Conservation (phyloP, 2,888 invertebrate genomes). For the Corbicula japonica region DNA sequence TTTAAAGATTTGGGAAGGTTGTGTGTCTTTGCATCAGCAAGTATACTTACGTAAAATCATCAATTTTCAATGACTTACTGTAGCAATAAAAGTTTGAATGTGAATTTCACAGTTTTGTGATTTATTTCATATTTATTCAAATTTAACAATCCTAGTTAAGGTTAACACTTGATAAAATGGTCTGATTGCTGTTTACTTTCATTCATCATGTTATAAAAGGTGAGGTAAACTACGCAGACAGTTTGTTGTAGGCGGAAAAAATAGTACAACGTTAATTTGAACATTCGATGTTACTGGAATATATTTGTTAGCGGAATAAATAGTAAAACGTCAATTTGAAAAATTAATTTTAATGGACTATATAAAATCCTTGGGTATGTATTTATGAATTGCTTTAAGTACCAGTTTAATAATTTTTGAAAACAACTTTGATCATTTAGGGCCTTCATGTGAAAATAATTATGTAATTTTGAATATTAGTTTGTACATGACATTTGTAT, state of each 20-base stretch:
- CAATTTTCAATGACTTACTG: neutral
- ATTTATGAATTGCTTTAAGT: too few relatives aligned
- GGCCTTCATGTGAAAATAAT: too few relatives aligned
- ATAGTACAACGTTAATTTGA: neutral
- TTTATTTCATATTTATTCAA: slow-evolving; percentile 12
- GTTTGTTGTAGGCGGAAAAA: neutral
- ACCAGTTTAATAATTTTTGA: too few relatives aligned
- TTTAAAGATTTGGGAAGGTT: neutral
- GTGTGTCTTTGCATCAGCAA: neutral
- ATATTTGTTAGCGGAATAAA: neutral
- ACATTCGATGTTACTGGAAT: neutral
- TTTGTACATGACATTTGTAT: too few relatives aligned
- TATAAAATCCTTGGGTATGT: too few relatives aligned
- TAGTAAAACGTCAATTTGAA: neutral
- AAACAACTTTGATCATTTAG: too few relatives aligned
- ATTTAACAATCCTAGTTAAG: slow-evolving; percentile 11
- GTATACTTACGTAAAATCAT: neutral
- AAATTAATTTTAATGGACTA: too few relatives aligned
- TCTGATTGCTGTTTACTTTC: neutral
- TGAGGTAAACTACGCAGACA: neutral
- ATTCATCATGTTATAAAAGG: neutral
- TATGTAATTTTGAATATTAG: too few relatives aligned
- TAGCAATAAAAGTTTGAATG: neutral
- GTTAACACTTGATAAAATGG: neutral
- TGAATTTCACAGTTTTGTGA: neutral